Base-by-base conservation (phyloP, 2,888 invertebrate species). In the Adela reaumurella region DNA sequence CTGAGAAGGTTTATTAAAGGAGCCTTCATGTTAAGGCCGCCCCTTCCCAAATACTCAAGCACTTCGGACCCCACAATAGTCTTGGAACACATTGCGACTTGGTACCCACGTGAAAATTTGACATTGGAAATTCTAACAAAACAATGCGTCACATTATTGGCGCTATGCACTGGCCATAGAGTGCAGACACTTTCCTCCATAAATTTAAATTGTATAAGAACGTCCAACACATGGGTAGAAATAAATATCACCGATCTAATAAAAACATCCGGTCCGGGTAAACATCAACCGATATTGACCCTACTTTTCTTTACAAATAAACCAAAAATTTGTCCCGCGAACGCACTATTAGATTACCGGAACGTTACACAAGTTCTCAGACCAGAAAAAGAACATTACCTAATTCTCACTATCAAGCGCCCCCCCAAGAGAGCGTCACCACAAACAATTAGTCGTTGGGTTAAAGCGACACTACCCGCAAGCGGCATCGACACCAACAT, bases 11-110 rank as follows among this genome's bases (percentile, higher is more conserved):
- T 55, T 50, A 46, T 54, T 16, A 54, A 51, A 24, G 57, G 56
- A 5, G 50, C 54, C 14, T 56, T 52, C 52, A 49, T 51, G 4
- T 41, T 47, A 6, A 29, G 53, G 46, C 57, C 57, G 42, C 14
- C 47, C 24, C 19, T 20, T 18, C 56, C 56, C 20, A 56, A 51
- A 46, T 56, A 55, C 41, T 42, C 51, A 18, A 29, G 17, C 5
- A 56, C 54, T 2, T 57, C 56, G 57, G 57, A 58, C 45, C 54
- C 57, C 5, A 20, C 35, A 14, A 16, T 49, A 17, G 58, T 58
- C 8, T 47, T 58, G 17, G 47, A 49, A 35, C 52, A 52, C 48
- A 28, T 56, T 35, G 18, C n/a, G 18, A 46, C 24, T n/a, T 47
- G 41, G 49, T 49, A 51, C 17, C 53, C 52, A 11, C 54, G 54